phyloP scores from a whole-genome alignment of 2,797 vertebrate species.

The Microctenopoma lineatum region DNA sequence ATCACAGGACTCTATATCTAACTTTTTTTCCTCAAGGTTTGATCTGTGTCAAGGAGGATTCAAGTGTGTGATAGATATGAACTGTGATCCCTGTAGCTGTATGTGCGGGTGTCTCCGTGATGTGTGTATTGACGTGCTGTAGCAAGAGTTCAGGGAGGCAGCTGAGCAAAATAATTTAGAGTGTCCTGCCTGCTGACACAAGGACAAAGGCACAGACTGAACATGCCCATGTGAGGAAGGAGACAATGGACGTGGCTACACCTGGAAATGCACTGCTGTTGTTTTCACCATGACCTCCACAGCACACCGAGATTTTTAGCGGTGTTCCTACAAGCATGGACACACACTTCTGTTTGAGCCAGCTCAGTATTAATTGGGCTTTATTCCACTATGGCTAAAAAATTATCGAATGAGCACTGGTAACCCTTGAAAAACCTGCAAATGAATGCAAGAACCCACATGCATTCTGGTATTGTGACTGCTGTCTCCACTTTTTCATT shows the following conservation, averaged over 20 bases:
- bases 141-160: conserved; percentile 88
- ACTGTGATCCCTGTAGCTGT: conserved; percentile 71
- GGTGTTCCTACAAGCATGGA: conserved; percentile 53
- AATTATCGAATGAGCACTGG: conserved; percentile 47
- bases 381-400: conserved; percentile 41
- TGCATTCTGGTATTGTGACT: not conserved
- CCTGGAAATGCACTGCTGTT: conserved; percentile 84
- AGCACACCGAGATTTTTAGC: conserved; percentile 76
- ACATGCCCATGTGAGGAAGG: conserved; percentile 83
- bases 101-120: conserved; percentile 76
- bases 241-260: conserved; percentile 83
- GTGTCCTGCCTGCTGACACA: conserved; percentile 88
- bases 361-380: conserved; percentile 45
- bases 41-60: conserved; percentile 70
- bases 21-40: conserved; percentile 44
- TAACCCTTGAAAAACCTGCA: conserved; percentile 25
- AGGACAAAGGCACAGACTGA: conserved; percentile 85
- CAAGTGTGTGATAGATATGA: conserved; percentile 72
- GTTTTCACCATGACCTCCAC: conserved; percentile 84
- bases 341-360: conserved; percentile 49
- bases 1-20: not conserved
- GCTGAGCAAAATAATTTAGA: conserved; percentile 89
- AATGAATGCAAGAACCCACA: conserved; percentile 4
- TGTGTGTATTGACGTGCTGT: conserved; percentile 86
- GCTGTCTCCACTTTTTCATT: not conserved